phyloP scores from a whole-genome alignment of 2,888 invertebrate species.

The Cerceris ruficornis region DNA sequence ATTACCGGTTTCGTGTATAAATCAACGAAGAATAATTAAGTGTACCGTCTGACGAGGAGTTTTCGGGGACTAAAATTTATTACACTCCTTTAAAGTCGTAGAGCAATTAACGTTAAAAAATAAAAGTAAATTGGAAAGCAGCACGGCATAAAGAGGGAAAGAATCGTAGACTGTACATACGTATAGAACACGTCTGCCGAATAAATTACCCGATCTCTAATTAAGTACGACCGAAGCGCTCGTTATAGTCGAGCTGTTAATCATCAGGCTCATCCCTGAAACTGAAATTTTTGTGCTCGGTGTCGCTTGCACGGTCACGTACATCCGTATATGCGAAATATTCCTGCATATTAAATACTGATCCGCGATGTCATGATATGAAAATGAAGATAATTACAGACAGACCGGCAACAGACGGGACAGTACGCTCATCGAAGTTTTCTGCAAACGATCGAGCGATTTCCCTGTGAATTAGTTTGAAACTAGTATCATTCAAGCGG shows the following conservation, averaged over 20 bases:
- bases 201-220: slow-evolving; percentile 67
- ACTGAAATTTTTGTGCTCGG: slow-evolving; percentile 44
- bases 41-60: not conserved
- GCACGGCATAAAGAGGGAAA: slow-evolving; percentile 20
- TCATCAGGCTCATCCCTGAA: slow-evolving; percentile 46
- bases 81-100: slow-evolving; percentile 35
- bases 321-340: slow-evolving; percentile 17
- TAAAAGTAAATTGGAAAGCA: slow-evolving; percentile 22
- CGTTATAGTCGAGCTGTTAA: slow-evolving; percentile 61
- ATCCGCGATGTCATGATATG: not conserved
- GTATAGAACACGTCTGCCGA: slow-evolving; percentile 53
- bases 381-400: not conserved
- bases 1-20: not conserved
- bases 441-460: too few species aligned
- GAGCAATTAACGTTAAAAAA: slow-evolving; percentile 52
- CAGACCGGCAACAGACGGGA: too few species aligned
- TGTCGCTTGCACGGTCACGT: slow-evolving; percentile 39
- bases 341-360: not conserved
- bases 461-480: too few species aligned
- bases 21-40: slow-evolving; percentile 37
- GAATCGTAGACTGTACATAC: slow-evolving; percentile 10
- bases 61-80: slow-evolving; percentile 34
- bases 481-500: too few species aligned
- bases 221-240: slow-evolving; percentile 61
- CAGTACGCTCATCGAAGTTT: too few species aligned